A percentile compares a stretch with the other conserved stretches of the same genome.
phyloP scores from a whole-genome alignment of 2,888 invertebrate genomes.

The Fragum sueziense region DNA sequence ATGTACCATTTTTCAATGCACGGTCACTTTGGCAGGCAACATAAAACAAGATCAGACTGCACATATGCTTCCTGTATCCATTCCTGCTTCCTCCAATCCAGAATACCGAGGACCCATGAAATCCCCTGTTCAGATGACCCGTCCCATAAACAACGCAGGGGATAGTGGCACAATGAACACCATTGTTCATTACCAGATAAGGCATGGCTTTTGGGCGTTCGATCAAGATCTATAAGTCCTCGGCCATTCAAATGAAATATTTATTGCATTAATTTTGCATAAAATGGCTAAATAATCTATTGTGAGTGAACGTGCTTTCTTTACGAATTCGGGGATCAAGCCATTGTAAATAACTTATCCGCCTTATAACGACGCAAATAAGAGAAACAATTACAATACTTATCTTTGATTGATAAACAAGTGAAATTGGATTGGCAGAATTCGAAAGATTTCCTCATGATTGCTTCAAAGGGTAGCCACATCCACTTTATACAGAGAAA shows the following conservation, averaged over 20 bases:
- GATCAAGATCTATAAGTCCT: constrained; percentile 7
- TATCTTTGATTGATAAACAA: too few relatives aligned
- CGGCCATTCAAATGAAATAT: constrained; percentile 22
- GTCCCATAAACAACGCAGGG: not conserved
- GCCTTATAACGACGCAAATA: not conserved
- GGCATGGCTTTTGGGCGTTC: constrained; percentile 14
- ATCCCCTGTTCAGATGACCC: too few relatives aligned
- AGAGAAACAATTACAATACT: not conserved
- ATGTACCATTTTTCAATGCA: too few relatives aligned
- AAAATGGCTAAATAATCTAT: constrained; percentile 29
- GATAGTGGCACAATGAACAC: not conserved
- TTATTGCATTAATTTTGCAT: constrained; percentile 32
- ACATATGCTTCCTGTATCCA: too few relatives aligned
- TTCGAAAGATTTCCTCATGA: too few relatives aligned
- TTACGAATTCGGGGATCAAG: constrained; percentile 23
- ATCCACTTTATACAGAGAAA: too few relatives aligned
- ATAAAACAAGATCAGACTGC: too few relatives aligned
- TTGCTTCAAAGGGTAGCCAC: too few relatives aligned
- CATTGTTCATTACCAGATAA: constrained; percentile 10
- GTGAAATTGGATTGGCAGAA: too few relatives aligned
- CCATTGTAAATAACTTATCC: constrained; percentile 12
- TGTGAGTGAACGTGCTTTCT: constrained; percentile 20
- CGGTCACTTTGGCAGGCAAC: too few relatives aligned
- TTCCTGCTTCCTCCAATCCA: too few relatives aligned
- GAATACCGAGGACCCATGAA: too few relatives aligned